Evolutionary conservation across 1,140 invertebrate species (phyloP).

Genomic region (Harlomillsia oculata): DNA sequence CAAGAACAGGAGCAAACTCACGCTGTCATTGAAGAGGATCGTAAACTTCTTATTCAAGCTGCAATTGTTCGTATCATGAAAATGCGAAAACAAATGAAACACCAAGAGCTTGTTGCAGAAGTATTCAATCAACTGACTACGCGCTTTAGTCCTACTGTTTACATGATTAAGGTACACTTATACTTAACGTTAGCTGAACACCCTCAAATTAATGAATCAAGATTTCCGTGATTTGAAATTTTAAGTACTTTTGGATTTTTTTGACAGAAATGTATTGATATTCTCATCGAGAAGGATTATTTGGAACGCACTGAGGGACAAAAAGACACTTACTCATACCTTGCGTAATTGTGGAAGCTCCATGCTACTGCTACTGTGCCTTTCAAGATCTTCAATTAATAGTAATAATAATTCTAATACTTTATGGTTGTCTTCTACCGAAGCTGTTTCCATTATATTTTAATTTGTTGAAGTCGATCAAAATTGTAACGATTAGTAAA

Average conservation of each 20-base stretch:
- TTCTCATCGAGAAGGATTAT: slow-evolving; percentile 98
- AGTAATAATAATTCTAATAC: no score
- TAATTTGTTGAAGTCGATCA: no score
- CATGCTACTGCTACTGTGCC: no score
- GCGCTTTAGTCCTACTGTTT: slow-evolving; percentile 90
- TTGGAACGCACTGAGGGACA: slow-evolving; percentile 89
- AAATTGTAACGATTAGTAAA: no score
- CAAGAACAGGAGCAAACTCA: slow-evolving; percentile 90
- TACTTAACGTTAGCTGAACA: neutral
- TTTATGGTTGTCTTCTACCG: no score
- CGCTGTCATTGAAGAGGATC: slow-evolving; percentile 96
- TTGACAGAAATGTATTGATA: slow-evolving; percentile 96
- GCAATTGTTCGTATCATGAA: slow-evolving; percentile 99
- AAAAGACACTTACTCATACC: slow-evolving; percentile 90
- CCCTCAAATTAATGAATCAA: neutral
- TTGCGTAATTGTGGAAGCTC: no score
- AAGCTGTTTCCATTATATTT: no score
- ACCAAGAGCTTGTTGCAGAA: slow-evolving; percentile 89
- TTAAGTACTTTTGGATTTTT: slow-evolving; percentile 33
- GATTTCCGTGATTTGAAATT: neutral
- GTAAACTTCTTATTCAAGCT: slow-evolving; percentile 92
- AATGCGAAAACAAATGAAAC: slow-evolving; percentile 89
- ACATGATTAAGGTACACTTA: slow-evolving; percentile 76
- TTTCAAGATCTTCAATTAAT: no score
- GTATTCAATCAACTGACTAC: slow-evolving; percentile 87